phyloP scores from a whole-genome alignment of 1,140 invertebrate genomes.

The Zaprionus africanus region DNA sequence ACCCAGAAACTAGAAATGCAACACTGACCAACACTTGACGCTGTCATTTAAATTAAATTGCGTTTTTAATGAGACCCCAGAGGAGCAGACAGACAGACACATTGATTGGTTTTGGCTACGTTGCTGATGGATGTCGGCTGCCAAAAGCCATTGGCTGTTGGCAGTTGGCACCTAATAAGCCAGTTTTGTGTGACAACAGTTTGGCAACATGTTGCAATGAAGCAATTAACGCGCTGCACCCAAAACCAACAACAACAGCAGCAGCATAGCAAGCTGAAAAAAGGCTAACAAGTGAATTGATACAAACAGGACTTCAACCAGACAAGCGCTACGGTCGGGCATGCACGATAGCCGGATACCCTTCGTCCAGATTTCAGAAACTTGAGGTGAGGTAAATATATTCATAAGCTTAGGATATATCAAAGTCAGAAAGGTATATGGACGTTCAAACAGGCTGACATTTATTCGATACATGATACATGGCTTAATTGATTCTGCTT shows the following conservation, averaged over 20 bases:
- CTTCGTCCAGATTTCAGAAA: too few species aligned
- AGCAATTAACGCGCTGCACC: slow-evolving; percentile 68
- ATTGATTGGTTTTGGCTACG: slow-evolving; percentile 1
- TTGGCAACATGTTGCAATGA: slow-evolving; percentile 77
- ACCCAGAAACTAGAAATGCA: slow-evolving; percentile 34
- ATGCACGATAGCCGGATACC: too few species aligned
- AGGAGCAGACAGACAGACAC: not conserved
- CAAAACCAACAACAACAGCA: slow-evolving; percentile 28
- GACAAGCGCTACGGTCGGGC: too few species aligned
- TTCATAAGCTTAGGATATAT: too few species aligned
- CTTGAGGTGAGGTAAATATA: too few species aligned
- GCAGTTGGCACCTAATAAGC: slow-evolving; percentile 75
- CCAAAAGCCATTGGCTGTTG: slow-evolving; percentile 68
- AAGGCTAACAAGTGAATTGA: slow-evolving; percentile 56
- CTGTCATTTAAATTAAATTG: slow-evolving; percentile 61
- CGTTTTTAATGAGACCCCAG: slow-evolving; percentile 48
- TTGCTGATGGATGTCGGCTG: slow-evolving; percentile 27
- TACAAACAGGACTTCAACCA: slow-evolving; percentile 70
- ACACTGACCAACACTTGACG: slow-evolving; percentile 2
- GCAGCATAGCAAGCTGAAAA: slow-evolving; percentile 7
- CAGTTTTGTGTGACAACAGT: slow-evolving; percentile 53
- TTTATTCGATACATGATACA: too few species aligned
- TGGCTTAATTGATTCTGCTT: too few species aligned
- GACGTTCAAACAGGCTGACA: too few species aligned
- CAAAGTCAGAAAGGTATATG: too few species aligned